Conservation (phyloP, 2,797 vertebrate species). For the Rhinophrynus dorsalis region DNA sequence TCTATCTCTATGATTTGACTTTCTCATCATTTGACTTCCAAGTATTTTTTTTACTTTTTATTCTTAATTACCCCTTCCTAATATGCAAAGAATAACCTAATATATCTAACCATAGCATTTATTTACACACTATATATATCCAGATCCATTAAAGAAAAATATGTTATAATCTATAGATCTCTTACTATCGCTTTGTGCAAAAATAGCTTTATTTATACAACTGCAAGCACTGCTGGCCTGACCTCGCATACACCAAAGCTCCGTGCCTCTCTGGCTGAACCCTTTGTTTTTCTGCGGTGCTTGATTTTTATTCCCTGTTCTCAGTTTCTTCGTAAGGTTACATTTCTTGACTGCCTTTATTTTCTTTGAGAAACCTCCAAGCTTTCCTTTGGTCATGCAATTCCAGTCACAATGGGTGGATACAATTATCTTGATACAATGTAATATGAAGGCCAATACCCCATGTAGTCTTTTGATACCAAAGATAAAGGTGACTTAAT, state of each 20-base stretch:
- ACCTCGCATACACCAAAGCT: slow-evolving; percentile 1
- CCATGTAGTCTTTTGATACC: slow-evolving; percentile 46
- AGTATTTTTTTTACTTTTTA: too few species aligned
- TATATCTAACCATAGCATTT: too few species aligned
- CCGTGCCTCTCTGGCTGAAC: slow-evolving; percentile 38
- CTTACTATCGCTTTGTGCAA: not conserved
- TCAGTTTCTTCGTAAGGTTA: slow-evolving; percentile 22
- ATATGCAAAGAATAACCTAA: too few species aligned
- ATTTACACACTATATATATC: too few species aligned
- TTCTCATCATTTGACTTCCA: too few species aligned
- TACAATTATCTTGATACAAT: slow-evolving; percentile 40
- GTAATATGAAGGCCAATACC: slow-evolving; percentile 46
- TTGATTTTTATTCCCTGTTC: slow-evolving; percentile 22
- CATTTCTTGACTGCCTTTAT: slow-evolving; percentile 42
- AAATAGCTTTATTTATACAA: not conserved
- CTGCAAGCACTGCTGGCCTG: not conserved
- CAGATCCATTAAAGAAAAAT: too few species aligned
- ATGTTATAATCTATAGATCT: too few species aligned
- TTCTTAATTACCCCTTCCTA: too few species aligned
- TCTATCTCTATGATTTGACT: too few species aligned
- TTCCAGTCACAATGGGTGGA: slow-evolving; percentile 49
- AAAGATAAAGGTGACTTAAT: slow-evolving; percentile 45
- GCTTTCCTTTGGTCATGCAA: slow-evolving; percentile 50
- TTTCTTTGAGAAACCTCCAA: slow-evolving; percentile 55
- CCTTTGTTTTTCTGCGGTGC: not conserved